Base-by-base conservation (phyloP, 2,888 invertebrate species). In the Troglohyphantes excavatus region DNA sequence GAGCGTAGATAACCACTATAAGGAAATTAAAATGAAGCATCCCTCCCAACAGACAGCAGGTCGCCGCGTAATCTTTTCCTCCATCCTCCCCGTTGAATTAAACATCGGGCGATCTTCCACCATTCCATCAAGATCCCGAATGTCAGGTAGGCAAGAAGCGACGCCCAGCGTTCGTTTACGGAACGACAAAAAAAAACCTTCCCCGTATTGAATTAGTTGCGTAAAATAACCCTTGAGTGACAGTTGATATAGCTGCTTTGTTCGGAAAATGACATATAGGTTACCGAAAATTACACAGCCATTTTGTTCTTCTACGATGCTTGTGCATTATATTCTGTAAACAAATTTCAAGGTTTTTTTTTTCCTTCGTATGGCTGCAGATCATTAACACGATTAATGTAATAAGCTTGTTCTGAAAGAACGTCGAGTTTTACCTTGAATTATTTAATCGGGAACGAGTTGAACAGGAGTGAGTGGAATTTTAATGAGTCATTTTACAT, bases 381-480 rank as follows among this genome's bases (percentile, higher is more conserved):
- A 43, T 70, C 43, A 23, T 73, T 73, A 73, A 46, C 46, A 73
- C 46, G 29, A 53, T 73, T 53, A 26, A n/a, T 53, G 53, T 27
- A 53, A 53, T 46, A 70, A 43, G n/a, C 19, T 46, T 29, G 26
- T 26, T 26, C 46, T 23, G 27, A n/a, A 53, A 73, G 39, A 19
- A 39, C 23, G 61, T 21, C 27, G 29, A 7, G 70, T 43, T 13
- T 43, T 39, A 43, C 23, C 70, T 39, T 39, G 39, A 13, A 13
- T 39, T 39, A 39, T 39, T 39, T 39, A 39, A 39, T 39, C 39
- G 39, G 13, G 39, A 39, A 39, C 13, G 39, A 13, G 39, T 39
- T n/a, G n/a, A n/a, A n/a, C n/a, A n/a, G n/a, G 3, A 13, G 39
- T 39, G 39, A 39, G 0, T 13, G 39, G 39, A 39, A 39, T 39